phyloP scores from a whole-genome alignment of 2,797 vertebrate species.

The Notoglanidium macrostoma region DNA sequence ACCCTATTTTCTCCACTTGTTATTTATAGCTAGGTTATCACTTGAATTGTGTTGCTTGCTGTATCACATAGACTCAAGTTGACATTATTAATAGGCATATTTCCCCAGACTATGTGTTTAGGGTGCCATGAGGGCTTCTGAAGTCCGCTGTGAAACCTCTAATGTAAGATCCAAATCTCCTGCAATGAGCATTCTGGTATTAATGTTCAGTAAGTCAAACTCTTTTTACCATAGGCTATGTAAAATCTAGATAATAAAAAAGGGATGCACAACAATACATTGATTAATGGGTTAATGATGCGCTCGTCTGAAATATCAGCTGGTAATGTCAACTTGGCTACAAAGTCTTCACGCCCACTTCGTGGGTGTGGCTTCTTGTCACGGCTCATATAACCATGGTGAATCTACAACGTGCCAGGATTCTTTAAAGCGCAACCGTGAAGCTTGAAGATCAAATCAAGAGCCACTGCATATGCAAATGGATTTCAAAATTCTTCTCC shows the following conservation, averaged over 20 bases:
- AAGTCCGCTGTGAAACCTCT: no score
- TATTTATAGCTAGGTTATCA: no score
- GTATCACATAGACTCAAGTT: no score
- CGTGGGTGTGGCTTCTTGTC: constrained; percentile 13
- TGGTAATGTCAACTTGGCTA: background rate
- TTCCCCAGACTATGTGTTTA: no score
- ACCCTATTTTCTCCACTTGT: no score
- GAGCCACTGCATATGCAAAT: constrained; percentile 9
- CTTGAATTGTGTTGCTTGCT: no score
- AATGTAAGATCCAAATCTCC: no score
- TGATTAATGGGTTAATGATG: background rate
- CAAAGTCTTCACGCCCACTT: background rate
- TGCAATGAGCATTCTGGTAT: background rate
- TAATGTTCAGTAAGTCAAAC: background rate
- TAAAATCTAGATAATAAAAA: no score
- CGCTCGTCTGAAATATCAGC: background rate
- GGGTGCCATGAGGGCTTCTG: no score
- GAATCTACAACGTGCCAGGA: background rate
- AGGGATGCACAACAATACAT: background rate
- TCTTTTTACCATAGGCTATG: background rate
- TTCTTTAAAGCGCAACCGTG: background rate
- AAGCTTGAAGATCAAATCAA: background rate
- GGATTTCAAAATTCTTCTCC: constrained; percentile 39
- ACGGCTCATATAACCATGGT: background rate
- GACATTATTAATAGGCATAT: no score